A percentile compares a stretch with the other conserved stretches of the same genome.
These are phyloP conservation scores for Urosaurus nigricauda DNA, from an alignment of 2,797 vertebrate species.

Conservation along the genomic window DNA sequence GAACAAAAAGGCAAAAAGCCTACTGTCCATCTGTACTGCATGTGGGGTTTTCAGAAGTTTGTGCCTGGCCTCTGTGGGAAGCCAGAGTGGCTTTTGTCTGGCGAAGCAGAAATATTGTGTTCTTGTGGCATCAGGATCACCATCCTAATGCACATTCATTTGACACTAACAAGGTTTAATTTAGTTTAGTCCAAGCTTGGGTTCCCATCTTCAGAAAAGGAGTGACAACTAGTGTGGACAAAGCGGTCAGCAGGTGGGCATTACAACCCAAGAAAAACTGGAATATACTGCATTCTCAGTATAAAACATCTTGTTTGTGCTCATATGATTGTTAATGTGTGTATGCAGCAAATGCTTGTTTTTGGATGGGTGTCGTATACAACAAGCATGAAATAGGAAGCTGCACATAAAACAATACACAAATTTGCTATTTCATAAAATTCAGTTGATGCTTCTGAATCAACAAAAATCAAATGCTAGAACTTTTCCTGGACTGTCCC, in stretches of 20 bases:
- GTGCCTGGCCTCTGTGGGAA: background rate
- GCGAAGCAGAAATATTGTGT: background rate
- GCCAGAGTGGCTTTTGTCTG: background rate
- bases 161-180: background rate
- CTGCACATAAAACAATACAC: background rate
- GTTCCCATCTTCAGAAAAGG: conserved; percentile 24
- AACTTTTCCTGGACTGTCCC: background rate
- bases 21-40: background rate
- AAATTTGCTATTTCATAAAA: background rate
- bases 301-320: background rate
- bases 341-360: background rate
- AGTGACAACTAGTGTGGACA: conserved; percentile 33
- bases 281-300: background rate
- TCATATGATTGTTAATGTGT: background rate
- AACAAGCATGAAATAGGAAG: background rate
- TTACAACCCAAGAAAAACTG: background rate
- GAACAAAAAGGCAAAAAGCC: background rate
- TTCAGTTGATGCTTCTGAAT: background rate
- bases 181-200: background rate
- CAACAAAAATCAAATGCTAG: background rate
- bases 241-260: background rate
- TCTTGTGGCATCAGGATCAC: conserved; percentile 23
- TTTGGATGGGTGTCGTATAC: background rate
- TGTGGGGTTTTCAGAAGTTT: background rate
- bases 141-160: background rate